Evolutionary conservation across 2,888 invertebrate genomes (phyloP).

Genomic region (Ashinkailepas kermadecensis): DNA sequence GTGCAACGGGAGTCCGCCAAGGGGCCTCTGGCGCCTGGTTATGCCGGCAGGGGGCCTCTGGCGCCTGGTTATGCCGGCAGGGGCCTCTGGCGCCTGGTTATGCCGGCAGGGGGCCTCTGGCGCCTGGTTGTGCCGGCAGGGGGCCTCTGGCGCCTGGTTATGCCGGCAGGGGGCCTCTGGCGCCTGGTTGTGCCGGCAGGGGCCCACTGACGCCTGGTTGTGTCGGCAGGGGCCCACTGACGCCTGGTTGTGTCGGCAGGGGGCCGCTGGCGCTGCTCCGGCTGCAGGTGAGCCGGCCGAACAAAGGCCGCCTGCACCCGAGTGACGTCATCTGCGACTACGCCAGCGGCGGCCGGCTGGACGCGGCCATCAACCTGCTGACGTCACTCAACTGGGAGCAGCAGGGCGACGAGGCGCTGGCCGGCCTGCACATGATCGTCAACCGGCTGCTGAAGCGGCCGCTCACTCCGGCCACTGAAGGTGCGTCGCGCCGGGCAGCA

Average conservation of each 20-base stretch:
- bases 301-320: constrained; percentile 48
- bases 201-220: too few relatives aligned
- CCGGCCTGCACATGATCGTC: constrained; percentile 63
- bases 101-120: too few relatives aligned
- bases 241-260: constrained; percentile 31
- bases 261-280: constrained; percentile 54
- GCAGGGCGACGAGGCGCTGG: constrained; percentile 65
- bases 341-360: constrained; percentile 54
- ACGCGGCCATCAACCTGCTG: constrained; percentile 60
- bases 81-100: too few relatives aligned
- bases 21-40: too few relatives aligned
- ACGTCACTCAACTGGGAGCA: constrained; percentile 68
- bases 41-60: too few relatives aligned
- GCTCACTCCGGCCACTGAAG: constrained; percentile 54
- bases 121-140: too few relatives aligned
- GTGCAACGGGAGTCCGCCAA: too few relatives aligned
- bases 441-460: constrained; percentile 55
- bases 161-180: too few relatives aligned
- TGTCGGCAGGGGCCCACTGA: too few relatives aligned
- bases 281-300: constrained; percentile 43
- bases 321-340: constrained; percentile 57
- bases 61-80: too few relatives aligned
- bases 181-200: too few relatives aligned
- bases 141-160: too few relatives aligned
- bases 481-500: not conserved